These are phyloP conservation scores for Oriolus oriolus DNA, from an alignment of 2,113 vertebrate genomes.

Conservation along the genomic window DNA sequence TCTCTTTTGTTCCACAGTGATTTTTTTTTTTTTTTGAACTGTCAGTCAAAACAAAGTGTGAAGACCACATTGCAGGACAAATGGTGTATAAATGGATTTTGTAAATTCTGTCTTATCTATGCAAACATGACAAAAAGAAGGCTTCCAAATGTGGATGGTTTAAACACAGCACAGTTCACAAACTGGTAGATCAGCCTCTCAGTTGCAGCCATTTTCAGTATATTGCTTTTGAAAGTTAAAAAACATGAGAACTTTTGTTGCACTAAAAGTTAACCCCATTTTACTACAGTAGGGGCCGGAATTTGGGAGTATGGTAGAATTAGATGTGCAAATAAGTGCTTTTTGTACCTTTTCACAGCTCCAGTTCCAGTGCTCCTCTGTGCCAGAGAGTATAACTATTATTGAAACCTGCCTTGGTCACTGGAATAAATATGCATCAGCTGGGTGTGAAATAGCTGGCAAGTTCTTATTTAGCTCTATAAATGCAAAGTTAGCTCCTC, in stretches of 20 bases:
- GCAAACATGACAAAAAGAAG: neutral
- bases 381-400: neutral
- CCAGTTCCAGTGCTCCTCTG: neutral
- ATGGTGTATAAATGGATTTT: neutral
- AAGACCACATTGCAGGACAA: neutral
- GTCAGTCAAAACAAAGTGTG: neutral
- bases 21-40: neutral
- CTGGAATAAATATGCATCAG: neutral
- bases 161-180: neutral
- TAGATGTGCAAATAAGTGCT: neutral
- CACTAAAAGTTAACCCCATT: neutral
- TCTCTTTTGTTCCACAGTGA: neutral
- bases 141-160: neutral
- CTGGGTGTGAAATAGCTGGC: neutral
- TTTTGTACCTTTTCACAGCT: neutral
- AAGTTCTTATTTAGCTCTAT: neutral
- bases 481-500: neutral
- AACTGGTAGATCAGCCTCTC: neutral
- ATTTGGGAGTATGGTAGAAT: neutral
- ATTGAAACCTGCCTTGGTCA: neutral
- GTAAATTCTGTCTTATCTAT: neutral
- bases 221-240: neutral
- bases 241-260: neutral
- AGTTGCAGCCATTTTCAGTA: neutral
- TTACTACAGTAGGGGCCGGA: neutral